A percentile compares a stretch with the other conserved stretches of the same genome.
Evolutionary conservation across 2,888 invertebrate genomes (phyloP).

Genomic region (Lumbricus terrestris): DNA sequence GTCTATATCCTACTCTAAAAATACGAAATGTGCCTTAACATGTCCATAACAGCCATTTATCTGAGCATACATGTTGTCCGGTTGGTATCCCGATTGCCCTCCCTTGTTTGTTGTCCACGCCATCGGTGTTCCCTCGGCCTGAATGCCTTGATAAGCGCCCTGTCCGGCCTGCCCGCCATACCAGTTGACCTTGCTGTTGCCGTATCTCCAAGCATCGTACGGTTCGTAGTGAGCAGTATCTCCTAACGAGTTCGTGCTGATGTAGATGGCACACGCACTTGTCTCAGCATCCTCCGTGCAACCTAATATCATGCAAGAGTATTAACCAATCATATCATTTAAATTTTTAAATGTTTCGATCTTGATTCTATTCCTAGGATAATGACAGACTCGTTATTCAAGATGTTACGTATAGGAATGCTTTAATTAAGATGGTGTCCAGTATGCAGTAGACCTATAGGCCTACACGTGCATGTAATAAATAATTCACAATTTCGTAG

Average conservation of each 20-base stretch:
- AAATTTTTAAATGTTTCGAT: no score
- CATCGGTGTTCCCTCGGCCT: conserved; percentile 46
- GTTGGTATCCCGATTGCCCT: conserved; percentile 42
- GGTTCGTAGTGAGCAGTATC: conserved; percentile 42
- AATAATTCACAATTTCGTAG: no score
- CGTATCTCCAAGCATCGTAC: conserved; percentile 47
- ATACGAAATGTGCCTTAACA: background rate
- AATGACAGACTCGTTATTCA: background rate
- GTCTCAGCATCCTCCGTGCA: conserved; percentile 33
- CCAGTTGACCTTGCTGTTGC: conserved; percentile 52
- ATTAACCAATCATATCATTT: background rate
- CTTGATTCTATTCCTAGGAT: background rate
- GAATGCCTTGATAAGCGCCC: conserved; percentile 42
- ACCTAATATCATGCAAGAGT: conserved; percentile 28
- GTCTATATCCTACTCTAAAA: no score
- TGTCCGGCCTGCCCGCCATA: conserved; percentile 49
- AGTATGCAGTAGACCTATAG: no score
- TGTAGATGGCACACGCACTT: conserved; percentile 47
- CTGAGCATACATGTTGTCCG: conserved; percentile 44
- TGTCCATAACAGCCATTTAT: background rate
- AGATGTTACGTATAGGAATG: background rate
- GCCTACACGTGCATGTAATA: no score
- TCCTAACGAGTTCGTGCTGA: conserved; percentile 41
- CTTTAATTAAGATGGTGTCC: no score
- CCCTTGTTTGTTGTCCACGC: conserved; percentile 53